These are phyloP conservation scores for Poecile montanus DNA, from an alignment of 2,797 vertebrate genomes.

Conservation along the genomic window DNA sequence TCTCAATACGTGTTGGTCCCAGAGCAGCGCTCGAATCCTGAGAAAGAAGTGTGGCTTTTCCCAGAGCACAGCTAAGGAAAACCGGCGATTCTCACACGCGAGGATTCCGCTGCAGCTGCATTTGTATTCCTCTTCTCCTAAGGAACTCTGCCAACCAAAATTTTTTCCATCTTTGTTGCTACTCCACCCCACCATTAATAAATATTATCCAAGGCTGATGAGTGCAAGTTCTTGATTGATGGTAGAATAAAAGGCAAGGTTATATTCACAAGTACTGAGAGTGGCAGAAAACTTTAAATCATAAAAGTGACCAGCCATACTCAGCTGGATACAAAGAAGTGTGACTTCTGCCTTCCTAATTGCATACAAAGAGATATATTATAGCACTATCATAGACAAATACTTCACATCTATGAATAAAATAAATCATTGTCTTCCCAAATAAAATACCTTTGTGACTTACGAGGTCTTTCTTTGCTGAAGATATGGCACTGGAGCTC, in stretches of 20 bases:
- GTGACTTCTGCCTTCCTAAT: neutral
- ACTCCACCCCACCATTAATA: constrained; percentile 53
- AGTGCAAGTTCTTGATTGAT: constrained; percentile 57
- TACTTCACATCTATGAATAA: neutral
- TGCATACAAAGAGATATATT: neutral
- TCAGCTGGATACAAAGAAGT: neutral
- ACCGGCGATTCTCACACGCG: neutral
- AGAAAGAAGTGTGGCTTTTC: constrained; percentile 14
- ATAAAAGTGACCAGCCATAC: neutral
- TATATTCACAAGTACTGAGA: constrained; percentile 22
- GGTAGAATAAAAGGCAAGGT: constrained; percentile 51
- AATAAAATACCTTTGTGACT: neutral
- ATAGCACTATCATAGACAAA: neutral
- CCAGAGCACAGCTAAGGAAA: neutral
- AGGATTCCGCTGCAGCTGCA: constrained; percentile 51
- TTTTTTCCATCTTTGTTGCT: constrained; percentile 62
- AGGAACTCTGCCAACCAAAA: constrained; percentile 52
- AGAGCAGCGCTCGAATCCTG: neutral
- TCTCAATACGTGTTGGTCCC: neutral
- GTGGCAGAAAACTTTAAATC: constrained; percentile 15
- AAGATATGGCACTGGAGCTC: neutral
- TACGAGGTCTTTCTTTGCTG: neutral
- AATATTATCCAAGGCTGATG: constrained; percentile 35
- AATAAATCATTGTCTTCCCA: neutral
- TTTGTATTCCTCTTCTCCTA: constrained; percentile 44